Evolutionary conservation across 2,113 vertebrate species (phyloP), one percentile per base, ranked within the genome.

Genomic region (Syngnathus typhle): DNA sequence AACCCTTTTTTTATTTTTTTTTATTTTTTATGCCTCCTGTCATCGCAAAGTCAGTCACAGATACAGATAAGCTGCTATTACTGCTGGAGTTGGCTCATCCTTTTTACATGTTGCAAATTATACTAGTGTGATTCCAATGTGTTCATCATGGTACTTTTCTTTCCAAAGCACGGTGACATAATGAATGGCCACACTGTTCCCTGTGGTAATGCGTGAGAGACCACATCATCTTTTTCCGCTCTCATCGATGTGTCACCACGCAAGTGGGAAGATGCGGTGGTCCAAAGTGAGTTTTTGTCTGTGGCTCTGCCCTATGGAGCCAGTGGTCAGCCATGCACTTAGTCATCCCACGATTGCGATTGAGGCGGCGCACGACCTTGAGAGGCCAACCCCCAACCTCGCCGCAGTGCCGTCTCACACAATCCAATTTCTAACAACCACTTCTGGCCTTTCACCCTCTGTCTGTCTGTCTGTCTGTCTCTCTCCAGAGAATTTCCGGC

Each of bases 201-300:
- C 32, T 55, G 63, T 13, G 64, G 74, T 69, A 43, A 66, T 47
- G 70, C 65, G 55, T 69, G 65, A 52, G 64, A 70, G 69, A 55
- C 52, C 49, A 46, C 67, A 68, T 62, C 60, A 66, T 71, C 68
- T 69, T 78, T 67, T 39, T n/a, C 55, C 59, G 54, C 15, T 19
- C n/a, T 37, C 55, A 18, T 23, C 32, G 68, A 71, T 76, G 84
- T 79, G 80, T 83, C 73, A 75, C 67, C 0, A 43, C 12, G 41
- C 41, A 41, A 58, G 62, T 51, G 60, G 60, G 44, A 70, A 62
- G 70, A 73, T 60, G 70, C 6, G 52, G 58, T 59, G 54, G 61
- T 69, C 73, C 52, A 49, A 52, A 64, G 74, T 60, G 68, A 74
- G 74, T 77, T 80, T 74, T 67, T 67, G 64, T 80, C 76, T 72